A percentile compares a stretch with the other conserved stretches of the same genome.
phyloP scores from a whole-genome alignment of 2,113 vertebrate species.

The Datnioides undecimradiatus region DNA sequence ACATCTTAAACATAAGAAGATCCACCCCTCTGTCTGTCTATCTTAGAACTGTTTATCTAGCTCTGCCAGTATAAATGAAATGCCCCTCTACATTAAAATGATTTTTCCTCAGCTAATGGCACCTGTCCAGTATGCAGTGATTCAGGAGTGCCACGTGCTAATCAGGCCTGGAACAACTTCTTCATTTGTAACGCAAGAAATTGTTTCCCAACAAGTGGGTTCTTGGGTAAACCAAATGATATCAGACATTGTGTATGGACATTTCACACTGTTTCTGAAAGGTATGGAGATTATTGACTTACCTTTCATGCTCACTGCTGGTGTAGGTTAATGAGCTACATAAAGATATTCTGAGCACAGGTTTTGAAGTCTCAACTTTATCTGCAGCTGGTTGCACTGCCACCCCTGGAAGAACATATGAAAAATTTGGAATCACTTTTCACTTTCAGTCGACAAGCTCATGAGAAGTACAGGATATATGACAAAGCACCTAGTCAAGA shows the following conservation, averaged over 20 bases:
- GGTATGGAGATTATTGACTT: slow-evolving; percentile 39
- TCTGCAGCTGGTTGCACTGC: slow-evolving; percentile 51
- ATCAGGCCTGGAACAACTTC: neutral
- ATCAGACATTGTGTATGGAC: neutral
- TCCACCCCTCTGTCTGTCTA: neutral
- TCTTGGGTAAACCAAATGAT: no score
- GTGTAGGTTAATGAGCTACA: slow-evolving; percentile 58
- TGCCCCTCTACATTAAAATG: neutral
- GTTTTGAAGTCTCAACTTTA: slow-evolving; percentile 80
- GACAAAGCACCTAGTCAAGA: neutral
- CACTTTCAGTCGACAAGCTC: neutral
- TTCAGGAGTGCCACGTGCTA: neutral
- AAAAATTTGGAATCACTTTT: neutral
- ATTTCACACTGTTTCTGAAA: neutral
- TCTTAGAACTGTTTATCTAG: neutral
- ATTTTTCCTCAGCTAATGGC: neutral
- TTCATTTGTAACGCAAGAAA: neutral
- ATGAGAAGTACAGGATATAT: slow-evolving; percentile 4
- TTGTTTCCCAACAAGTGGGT: neutral
- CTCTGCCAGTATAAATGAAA: neutral
- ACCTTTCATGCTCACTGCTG: slow-evolving; percentile 66
- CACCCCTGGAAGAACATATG: slow-evolving; percentile 43
- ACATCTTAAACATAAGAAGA: neutral
- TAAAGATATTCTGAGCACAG: slow-evolving; percentile 83
- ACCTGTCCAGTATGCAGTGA: neutral